These are phyloP conservation scores for Euspilapteryx auroguttella DNA, from an alignment of 2,888 invertebrate genomes.

Conservation along the genomic window DNA sequence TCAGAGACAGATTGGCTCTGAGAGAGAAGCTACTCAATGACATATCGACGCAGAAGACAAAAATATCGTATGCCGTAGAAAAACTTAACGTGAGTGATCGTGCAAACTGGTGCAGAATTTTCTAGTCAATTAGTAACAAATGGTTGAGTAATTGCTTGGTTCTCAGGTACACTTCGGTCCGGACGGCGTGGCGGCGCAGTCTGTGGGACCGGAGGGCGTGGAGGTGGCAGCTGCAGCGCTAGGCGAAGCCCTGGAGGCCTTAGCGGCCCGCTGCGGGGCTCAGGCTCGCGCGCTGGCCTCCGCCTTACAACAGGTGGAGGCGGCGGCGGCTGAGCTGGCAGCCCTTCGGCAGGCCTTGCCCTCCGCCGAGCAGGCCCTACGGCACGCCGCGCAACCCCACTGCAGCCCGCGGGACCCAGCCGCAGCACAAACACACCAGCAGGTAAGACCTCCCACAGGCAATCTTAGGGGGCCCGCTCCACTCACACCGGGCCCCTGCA, in stretches of 20 bases:
- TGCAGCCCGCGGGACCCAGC: constrained; percentile 83
- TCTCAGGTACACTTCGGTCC: constrained; percentile 85
- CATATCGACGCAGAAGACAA: constrained; percentile 86
- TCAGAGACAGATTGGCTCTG: constrained; percentile 83
- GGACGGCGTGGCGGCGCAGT: constrained; percentile 80
- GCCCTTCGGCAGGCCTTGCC: constrained; percentile 81
- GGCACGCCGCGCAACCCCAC: constrained; percentile 80
- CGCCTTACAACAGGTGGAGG: constrained; percentile 83
- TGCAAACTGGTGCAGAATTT: neutral
- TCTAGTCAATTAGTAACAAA: neutral
- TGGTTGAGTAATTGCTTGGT: neutral
- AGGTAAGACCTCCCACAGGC: constrained; percentile 61
- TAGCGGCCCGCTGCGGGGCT: constrained; percentile 62
- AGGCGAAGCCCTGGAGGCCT: constrained; percentile 67
- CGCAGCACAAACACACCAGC: constrained; percentile 79
- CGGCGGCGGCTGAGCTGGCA: constrained; percentile 86
- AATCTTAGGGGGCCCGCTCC: constrained; percentile 5
- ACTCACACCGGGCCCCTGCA: constrained; percentile 16
- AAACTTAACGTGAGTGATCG: constrained; percentile 76
- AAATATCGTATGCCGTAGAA: constrained; percentile 85
- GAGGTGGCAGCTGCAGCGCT: constrained; percentile 73
- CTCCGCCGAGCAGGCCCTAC: constrained; percentile 84
- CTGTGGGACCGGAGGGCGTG: constrained; percentile 69
- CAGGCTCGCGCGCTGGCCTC: constrained; percentile 71
- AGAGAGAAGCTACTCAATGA: constrained; percentile 87